Conservation (phyloP, 2,113 vertebrate genomes). For the Alethe castanea region DNA sequence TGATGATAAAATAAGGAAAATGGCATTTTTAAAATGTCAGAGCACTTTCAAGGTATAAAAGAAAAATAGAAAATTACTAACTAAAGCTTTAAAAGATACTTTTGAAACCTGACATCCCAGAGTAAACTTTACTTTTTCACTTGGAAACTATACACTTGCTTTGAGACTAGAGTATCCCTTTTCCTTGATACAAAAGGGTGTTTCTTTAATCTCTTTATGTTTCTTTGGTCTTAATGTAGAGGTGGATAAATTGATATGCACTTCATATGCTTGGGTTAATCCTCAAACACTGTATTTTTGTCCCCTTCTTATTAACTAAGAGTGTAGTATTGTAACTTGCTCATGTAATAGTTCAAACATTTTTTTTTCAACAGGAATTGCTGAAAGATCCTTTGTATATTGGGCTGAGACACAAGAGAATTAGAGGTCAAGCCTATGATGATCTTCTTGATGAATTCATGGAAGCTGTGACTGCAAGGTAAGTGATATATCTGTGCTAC, state of each 20-base stretch:
- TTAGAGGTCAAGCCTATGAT: slow-evolving; percentile 89
- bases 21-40: not conserved
- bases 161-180: not conserved
- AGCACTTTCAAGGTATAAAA: not conserved
- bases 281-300: slow-evolving; percentile 7
- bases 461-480: slow-evolving; percentile 93
- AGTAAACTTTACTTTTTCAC: not conserved
- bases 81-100: not conserved
- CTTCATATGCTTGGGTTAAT: slow-evolving; percentile 2
- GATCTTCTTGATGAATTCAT: slow-evolving; percentile 96
- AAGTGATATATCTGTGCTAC: slow-evolving; percentile 25
- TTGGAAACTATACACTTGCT: not conserved
- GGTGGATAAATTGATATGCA: not conserved
- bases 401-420: slow-evolving; percentile 88
- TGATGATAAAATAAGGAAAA: not conserved
- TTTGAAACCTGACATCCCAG: not conserved
- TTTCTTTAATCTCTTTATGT: slow-evolving; percentile 11
- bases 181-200: not conserved
- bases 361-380: slow-evolving; percentile 75
- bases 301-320: not conserved
- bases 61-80: not conserved
- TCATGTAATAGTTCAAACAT: not conserved
- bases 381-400: slow-evolving; percentile 95
- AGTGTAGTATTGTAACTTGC: not conserved
- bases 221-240: not conserved